Evolutionary conservation across 2,113 vertebrate species (phyloP).

Genomic region (Cyanoramphus novaezelandiae): DNA sequence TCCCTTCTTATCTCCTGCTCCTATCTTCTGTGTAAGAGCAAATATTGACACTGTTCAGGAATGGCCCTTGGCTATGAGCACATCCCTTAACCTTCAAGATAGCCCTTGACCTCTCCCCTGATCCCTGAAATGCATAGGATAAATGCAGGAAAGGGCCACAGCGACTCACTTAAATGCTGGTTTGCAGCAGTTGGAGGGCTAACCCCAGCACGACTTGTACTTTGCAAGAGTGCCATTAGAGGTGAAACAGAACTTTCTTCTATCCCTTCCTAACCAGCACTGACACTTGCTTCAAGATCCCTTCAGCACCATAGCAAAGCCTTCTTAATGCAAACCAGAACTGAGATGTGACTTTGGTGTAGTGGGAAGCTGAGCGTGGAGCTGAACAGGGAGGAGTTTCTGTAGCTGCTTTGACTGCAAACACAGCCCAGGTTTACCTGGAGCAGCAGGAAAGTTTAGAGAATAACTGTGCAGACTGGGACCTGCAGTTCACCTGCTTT

Average conservation of each 20-base stretch:
- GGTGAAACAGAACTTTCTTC: not conserved
- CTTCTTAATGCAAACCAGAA: not conserved
- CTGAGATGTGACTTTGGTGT: not conserved
- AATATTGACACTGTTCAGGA: conserved; percentile 54
- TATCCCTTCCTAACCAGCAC: not conserved
- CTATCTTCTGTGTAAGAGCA: not conserved
- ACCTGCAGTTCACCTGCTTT: not conserved
- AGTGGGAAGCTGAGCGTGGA: not conserved
- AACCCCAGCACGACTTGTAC: not conserved
- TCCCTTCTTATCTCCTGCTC: conserved; percentile 3
- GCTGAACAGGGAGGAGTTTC: not conserved
- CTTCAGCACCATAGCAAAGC: not conserved
- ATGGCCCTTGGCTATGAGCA: not conserved
- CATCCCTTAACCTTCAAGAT: conserved; percentile 23
- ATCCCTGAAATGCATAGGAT: not conserved
- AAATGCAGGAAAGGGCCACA: not conserved
- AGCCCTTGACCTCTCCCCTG: conserved; percentile 19
- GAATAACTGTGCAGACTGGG: not conserved
- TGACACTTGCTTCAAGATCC: not conserved
- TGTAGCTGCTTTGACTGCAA: not conserved
- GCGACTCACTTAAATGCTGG: not conserved
- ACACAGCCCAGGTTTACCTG: not conserved
- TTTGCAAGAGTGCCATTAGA: not conserved
- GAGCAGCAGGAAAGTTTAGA: not conserved
- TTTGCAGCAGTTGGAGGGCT: not conserved